These are phyloP conservation scores for Myiopsitta monachus DNA, from an alignment of 2,113 vertebrate species.

Conservation along the genomic window DNA sequence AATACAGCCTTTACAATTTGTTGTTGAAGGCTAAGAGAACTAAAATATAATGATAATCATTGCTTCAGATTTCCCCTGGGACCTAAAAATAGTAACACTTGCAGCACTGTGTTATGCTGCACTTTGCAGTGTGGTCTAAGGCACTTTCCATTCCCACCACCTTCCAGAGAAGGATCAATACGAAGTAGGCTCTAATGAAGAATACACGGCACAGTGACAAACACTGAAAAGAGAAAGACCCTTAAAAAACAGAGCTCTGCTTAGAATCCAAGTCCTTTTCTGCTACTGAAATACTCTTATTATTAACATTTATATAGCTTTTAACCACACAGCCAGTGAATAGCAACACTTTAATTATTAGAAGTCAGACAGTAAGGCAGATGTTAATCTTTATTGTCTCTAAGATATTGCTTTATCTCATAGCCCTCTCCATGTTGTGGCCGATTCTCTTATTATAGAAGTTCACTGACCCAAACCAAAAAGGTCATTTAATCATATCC, in stretches of 20 bases:
- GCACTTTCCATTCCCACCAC: background rate
- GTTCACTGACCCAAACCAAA: conserved; percentile 16
- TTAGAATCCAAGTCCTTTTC: background rate
- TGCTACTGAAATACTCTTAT: background rate
- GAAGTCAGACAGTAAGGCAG: background rate
- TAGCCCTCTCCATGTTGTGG: background rate
- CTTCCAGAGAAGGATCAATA: background rate
- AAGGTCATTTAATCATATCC: conserved; percentile 49
- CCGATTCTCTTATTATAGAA: background rate
- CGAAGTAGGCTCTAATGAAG: background rate
- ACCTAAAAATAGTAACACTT: background rate
- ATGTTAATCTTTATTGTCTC: background rate
- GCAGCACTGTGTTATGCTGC: background rate
- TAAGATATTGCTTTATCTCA: background rate
- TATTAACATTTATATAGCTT: background rate
- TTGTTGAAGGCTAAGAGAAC: background rate
- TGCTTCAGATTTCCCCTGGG: background rate
- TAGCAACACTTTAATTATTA: background rate
- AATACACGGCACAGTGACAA: background rate
- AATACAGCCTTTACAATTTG: background rate
- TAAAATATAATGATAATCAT: background rate
- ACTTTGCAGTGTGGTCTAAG: background rate
- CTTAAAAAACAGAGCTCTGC: background rate
- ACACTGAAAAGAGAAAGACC: background rate
- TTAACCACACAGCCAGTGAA: background rate